Percentiles rank a stretch among this genome's conserved stretches.
Conservation (phyloP, 2,888 invertebrate species). For the Psylliodes chrysocephalus region DNA sequence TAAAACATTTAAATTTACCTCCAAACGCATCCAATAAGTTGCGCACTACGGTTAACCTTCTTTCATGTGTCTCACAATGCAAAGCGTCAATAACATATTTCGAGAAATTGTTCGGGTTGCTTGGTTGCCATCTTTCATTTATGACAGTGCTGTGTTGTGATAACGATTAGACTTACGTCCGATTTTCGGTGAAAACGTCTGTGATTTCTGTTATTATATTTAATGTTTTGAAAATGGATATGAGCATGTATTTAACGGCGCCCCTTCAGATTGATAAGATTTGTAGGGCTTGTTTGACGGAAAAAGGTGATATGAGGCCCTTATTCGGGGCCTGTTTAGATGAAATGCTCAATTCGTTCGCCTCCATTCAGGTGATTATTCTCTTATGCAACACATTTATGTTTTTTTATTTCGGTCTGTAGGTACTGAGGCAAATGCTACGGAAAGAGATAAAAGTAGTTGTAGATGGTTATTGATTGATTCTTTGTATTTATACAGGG, state of each 20-base stretch:
- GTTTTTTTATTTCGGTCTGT: neutral
- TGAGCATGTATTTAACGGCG: slow-evolving; percentile 62
- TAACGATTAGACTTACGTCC: slow-evolving; percentile 47
- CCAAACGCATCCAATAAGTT: slow-evolving; percentile 2
- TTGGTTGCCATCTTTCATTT: slow-evolving; percentile 47
- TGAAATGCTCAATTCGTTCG: slow-evolving; percentile 65
- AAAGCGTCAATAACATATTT: slow-evolving; percentile 47
- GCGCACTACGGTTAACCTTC: slow-evolving; percentile 23
- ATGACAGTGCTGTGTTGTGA: slow-evolving; percentile 14
- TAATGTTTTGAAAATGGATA: slow-evolving; percentile 57
- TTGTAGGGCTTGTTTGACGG: slow-evolving; percentile 65
- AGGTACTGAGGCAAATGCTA: neutral
- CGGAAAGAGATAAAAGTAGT: too few species aligned
- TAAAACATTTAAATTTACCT: slow-evolving; percentile 15
- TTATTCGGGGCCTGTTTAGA: slow-evolving; percentile 66
- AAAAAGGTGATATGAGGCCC: slow-evolving; percentile 65
- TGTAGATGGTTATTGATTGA: too few species aligned
- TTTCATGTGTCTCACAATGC: slow-evolving; percentile 10
- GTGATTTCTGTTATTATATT: slow-evolving; percentile 51
- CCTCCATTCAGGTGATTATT: slow-evolving; percentile 60
- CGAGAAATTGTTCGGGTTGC: slow-evolving; percentile 47
- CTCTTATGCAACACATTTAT: neutral
- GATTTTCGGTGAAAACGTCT: slow-evolving; percentile 51
- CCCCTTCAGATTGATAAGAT: slow-evolving; percentile 64
- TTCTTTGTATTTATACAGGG: too few species aligned